Percentiles rank a stretch among this genome's conserved stretches.
Conservation (phyloP, 2,888 invertebrate genomes). For the Perizoma flavofasciatum region DNA sequence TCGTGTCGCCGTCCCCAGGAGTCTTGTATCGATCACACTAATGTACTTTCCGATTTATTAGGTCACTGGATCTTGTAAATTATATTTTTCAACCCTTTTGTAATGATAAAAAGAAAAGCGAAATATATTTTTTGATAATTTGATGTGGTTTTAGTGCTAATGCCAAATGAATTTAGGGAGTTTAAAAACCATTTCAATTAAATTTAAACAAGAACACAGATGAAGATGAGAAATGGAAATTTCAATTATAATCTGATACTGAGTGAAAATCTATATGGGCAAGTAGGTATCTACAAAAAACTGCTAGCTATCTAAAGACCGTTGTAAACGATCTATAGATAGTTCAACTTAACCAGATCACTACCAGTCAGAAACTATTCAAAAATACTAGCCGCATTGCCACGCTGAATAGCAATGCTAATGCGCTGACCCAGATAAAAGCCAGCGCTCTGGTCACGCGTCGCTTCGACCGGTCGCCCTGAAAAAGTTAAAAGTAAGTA, state of each 20-base stretch:
- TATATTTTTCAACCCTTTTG: slow-evolving; percentile 10
- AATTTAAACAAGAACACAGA: not conserved
- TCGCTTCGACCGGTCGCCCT: too few relatives aligned
- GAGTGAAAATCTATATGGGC: not conserved
- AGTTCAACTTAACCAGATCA: too few relatives aligned
- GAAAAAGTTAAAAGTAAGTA: too few relatives aligned
- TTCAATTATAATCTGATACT: not conserved
- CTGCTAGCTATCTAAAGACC: too few relatives aligned
- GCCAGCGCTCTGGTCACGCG: too few relatives aligned
- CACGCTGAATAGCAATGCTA: too few relatives aligned
- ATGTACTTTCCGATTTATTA: slow-evolving; percentile 50
- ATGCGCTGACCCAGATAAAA: too few relatives aligned
- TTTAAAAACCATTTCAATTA: not conserved
- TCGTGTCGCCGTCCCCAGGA: slow-evolving; percentile 60
- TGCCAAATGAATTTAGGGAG: not conserved
- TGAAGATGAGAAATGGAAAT: not conserved
- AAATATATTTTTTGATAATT: not conserved
- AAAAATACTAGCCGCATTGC: too few relatives aligned
- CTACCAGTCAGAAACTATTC: too few relatives aligned
- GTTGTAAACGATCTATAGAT: too few relatives aligned
- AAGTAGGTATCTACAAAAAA: not conserved
- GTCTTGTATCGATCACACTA: slow-evolving; percentile 57
- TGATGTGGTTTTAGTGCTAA: not conserved
- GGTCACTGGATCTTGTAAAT: slow-evolving; percentile 48
- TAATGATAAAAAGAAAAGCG: not conserved